Base-by-base conservation (phyloP, 2,797 vertebrate genomes). In the Tinamus major region DNA sequence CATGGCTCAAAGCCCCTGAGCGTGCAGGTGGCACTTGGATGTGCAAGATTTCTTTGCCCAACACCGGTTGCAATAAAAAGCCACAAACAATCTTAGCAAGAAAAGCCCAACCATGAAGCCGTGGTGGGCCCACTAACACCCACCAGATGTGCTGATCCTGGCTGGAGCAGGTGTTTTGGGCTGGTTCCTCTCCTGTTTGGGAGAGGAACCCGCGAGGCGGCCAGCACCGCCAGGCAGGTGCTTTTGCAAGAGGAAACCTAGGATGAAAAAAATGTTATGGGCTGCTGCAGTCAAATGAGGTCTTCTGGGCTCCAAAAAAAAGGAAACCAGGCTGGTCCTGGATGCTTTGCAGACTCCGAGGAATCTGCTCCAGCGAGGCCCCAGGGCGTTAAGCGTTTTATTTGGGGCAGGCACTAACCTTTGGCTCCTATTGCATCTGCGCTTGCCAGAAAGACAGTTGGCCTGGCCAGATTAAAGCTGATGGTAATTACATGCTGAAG, bases 371-470 rank as follows among this genome's bases (percentile, higher is more conserved):
- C 83, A 79, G 86, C 55, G 79, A 96, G 87, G 93, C 75, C 58
- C 49, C 5, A 15, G 71, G 91, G 68, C 78, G 44, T 69, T 46
- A 79, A 91, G 77, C 68, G 42, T 88, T 94, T 93, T 87, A 93
- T 88, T 92, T 78, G 79, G 71, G 90, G 87, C 10, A 33, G 80
- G 87, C 91, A 95, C 75, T 89, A 94, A 92, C 91, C 91, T 92
- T 95, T 90, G 91, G 93, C 91, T 96, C 84, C 87, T 69, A 91
- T 89, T 92, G 87, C 85, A 55, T 42, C 29, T 69, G 44, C 1
- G 5, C 67, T 90, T 95, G 92, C 95, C 94, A 96, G 75, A 82
- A 92, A 95, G 75, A 86, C 78, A 79, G 78, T 95, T 92, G 95
- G 89, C 89, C 69, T 92, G 92, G 84, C 75, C 83, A 90, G 84